Base-by-base conservation (phyloP, 1,140 invertebrate genomes). In the Drosophila insularis region DNA sequence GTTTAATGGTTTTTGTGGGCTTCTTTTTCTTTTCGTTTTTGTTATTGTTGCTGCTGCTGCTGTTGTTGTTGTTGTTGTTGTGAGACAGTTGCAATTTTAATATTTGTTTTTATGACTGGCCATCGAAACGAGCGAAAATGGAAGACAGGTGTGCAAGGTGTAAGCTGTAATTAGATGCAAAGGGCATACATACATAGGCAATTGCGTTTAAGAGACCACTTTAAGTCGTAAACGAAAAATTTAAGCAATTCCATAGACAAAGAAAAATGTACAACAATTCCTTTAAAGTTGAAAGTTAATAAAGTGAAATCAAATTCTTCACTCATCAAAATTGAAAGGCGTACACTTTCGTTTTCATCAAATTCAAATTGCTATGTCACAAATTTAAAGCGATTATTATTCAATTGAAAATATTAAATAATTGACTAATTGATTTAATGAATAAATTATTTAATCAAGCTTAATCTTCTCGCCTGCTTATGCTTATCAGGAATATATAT, bases 1-100 rank as follows among this genome's bases (percentile, higher is more conserved):
- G 72, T 77, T 82, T 82, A 87, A 87, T 89, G 79, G 84, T 55
- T 67, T 68, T 74, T 40, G 67, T 67, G 37, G 19, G 14, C 50
- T 65, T 68, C 61, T 55, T 66, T 40, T 11, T 5, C 14, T 39
- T 46, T 60, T 37, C 32, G 32, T 14, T 21, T 21, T 55, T 43
- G 27, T 40, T 32, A 11, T 71, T 60, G 11, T 39, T 23, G 19
- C 23, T 39, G n/a, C 19, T 19, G 17, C 2, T 64, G 35, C n/a
- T n/a, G n/a, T 10, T 31, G 62, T 5, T 23, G 21, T 53, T 31
- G 35, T 35, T 50, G 23, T 4, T 70, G n/a, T 68, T 75, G 63
- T 66, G 72, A 69, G 63, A 75, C 65, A 61, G 60, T 70, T 73
- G 74, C 71, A 77, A 77, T 77, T 77, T 77, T 77, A 77, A 77